Evolutionary conservation across 1,140 invertebrate species (phyloP).

Genomic region (Macrosteles quadrilineatus): DNA sequence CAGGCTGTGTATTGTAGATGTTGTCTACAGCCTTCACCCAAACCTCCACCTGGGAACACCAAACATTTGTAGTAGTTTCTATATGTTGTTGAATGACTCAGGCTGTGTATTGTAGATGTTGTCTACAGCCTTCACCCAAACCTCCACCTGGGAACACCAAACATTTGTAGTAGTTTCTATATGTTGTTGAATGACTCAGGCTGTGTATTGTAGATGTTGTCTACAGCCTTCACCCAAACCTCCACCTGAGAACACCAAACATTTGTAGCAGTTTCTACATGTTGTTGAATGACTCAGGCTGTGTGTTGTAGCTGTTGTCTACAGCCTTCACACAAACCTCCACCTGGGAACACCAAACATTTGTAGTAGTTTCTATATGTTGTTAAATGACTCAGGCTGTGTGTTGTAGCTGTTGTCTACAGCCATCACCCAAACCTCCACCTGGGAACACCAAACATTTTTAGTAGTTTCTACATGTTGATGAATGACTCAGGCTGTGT

Average conservation of each 20-base stretch:
- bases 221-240: slow-evolving; percentile 94
- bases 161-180: slow-evolving; percentile 98
- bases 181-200: slow-evolving; percentile 90
- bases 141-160: slow-evolving; percentile 63
- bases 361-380: slow-evolving; percentile 99
- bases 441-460: too few relatives aligned
- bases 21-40: slow-evolving; percentile 95
- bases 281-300: slow-evolving; percentile 88
- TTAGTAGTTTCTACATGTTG: slow-evolving; percentile 97
- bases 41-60: slow-evolving; percentile 67
- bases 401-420: slow-evolving; percentile 94
- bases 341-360: too few relatives aligned
- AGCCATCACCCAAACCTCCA: slow-evolving; percentile 94
- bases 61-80: slow-evolving; percentile 97
- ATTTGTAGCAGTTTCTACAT: slow-evolving; percentile 99
- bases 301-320: slow-evolving; percentile 93
- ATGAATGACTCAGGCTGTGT: slow-evolving; percentile 90
- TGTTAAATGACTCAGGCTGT: slow-evolving; percentile 88
- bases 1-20: slow-evolving; percentile 96
- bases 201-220: slow-evolving; percentile 94
- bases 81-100: slow-evolving; percentile 88
- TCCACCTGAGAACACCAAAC: too few relatives aligned
- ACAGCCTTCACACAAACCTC: slow-evolving; percentile 96
- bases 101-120: slow-evolving; percentile 97
- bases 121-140: slow-evolving; percentile 95